Evolutionary conservation across 2,113 vertebrate species (phyloP), one percentile per base, ranked within the genome.

Genomic region (Coptodon bakossiorum): DNA sequence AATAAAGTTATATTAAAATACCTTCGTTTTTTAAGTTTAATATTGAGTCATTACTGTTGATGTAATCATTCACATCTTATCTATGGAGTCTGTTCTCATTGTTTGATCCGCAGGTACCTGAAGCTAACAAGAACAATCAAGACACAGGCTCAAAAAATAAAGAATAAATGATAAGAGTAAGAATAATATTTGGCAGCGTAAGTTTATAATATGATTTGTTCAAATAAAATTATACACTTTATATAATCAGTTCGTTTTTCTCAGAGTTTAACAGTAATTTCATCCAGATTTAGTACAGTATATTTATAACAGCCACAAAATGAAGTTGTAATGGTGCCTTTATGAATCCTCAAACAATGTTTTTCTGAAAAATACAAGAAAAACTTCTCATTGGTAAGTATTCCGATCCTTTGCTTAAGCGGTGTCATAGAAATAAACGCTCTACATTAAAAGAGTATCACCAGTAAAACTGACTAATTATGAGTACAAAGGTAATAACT

Each of bases 1-100:
- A 83, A 86, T 83, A 73, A 83, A 50, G 82, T 63, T 73, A 27
- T 80, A 87, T 91, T 80, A 84, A 38, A 14, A 73, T 29, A 83
- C 82, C 52, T 89, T 82, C 66, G 13, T 89, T 91, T 61, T 87
- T 68, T 81, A 48, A 17, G 38, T 91, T 88, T 85, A 57, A 90
- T 88, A 91, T 92, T 86, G 81, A 86, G 84, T 89, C 83, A 83
- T 61, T 59, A 54, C 87, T 29, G n/a, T 84, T 73, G 88, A 89
- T 91, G 80, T 68, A 78, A 78, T 61, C 50, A 10, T 83, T 87
- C 83, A n/a, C 50, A 88, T 83, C 78, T 86, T n/a, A 91, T 91
- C 86, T 59, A 10, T 8, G 38, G 54, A 40, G 73, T 85, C 82
- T 19, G 22, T 71, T 85, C 54, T 81, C 24, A 27, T 3, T 71